Conservation (phyloP, 2,888 invertebrate species). For the Crepidodera aurea region DNA sequence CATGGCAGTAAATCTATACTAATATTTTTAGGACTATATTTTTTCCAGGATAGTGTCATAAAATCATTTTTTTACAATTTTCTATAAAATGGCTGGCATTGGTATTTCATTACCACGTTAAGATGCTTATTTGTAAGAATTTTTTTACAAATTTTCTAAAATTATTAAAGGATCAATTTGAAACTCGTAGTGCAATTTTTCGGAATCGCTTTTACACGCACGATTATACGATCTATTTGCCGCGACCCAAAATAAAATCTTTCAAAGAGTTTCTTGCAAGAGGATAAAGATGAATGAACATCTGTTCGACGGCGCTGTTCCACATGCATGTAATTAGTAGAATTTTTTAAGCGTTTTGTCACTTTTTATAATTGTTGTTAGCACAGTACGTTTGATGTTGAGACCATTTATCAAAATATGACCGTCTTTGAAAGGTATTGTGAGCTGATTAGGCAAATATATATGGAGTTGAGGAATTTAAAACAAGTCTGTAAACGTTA, state of each 20-base stretch:
- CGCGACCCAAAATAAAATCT: slow-evolving; percentile 51
- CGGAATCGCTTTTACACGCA: slow-evolving; percentile 33
- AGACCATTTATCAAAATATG: slow-evolving; percentile 33
- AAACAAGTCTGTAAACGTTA: too few species aligned
- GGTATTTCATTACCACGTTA: too few species aligned
- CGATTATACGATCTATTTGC: slow-evolving; percentile 57
- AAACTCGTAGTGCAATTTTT: slow-evolving; percentile 10
- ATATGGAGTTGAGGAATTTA: too few species aligned
- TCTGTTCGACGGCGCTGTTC: slow-evolving; percentile 41
- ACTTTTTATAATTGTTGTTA: slow-evolving; percentile 40
- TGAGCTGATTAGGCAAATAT: slow-evolving; percentile 17
- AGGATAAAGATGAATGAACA: slow-evolving; percentile 45
- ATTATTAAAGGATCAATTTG: neutral
- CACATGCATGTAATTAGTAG: slow-evolving; percentile 52
- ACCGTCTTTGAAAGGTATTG: neutral
- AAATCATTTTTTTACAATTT: too few species aligned
- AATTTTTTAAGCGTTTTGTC: slow-evolving; percentile 49
- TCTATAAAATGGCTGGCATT: too few species aligned
- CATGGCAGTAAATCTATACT: too few species aligned
- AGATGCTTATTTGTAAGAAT: too few species aligned
- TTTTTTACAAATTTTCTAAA: too few species aligned
- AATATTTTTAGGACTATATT: too few species aligned
- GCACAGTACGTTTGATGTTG: slow-evolving; percentile 37
- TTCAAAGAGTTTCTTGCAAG: slow-evolving; percentile 39
- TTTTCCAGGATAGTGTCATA: too few species aligned